Base-by-base conservation (phyloP, 2,888 invertebrate genomes). In the Andricus curvator region DNA sequence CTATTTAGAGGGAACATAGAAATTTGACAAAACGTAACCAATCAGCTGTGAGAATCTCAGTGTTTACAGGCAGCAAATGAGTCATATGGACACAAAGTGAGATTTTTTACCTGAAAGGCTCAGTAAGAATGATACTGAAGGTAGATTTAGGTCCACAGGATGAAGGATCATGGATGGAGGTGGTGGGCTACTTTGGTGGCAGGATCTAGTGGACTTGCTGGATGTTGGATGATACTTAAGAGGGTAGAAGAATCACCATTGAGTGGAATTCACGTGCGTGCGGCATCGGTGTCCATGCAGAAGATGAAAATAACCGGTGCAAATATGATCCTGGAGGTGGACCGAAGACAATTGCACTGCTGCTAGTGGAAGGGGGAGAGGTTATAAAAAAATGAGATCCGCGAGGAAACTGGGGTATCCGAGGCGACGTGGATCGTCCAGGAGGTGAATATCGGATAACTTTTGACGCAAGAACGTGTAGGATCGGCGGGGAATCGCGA, bases 311-410 rank as follows among this genome's bases (percentile, higher is more conserved):
- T 65, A 65, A 62, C 65, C 65, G 77, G 77, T 64, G 41, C 25
- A 64, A 77, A 65, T 62, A 48, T 65, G 41, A 64, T 77, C 64
- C 64, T 77, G 65, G 62, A 64, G 20, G 77, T 77, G 62, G 41
- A 41, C 78, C 64, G 65, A 79, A 79, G 78, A 81, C 68, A 81
- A 77, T 65, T 77, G 25, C 77, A 77, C 77, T 77, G 77, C 77
- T 65, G 65, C 25, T 65, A 44, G 62, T 51, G 74, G 74, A 74
- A 74, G 74, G 74, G 74, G 65, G 80, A 84, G 85, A 86, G 86
- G 86, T 86, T 86, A 86, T 86, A 86, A 86, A 85, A 86, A 84
- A 56, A n/a, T 56, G 37, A 51, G 74, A 33, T 83, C 78, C 60
- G 81, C 76, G 78, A 78, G 20, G 44, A 41, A 65, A 48, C 51